phyloP scores from a whole-genome alignment of 2,797 vertebrate genomes.

The Poeciliopsis infans region DNA sequence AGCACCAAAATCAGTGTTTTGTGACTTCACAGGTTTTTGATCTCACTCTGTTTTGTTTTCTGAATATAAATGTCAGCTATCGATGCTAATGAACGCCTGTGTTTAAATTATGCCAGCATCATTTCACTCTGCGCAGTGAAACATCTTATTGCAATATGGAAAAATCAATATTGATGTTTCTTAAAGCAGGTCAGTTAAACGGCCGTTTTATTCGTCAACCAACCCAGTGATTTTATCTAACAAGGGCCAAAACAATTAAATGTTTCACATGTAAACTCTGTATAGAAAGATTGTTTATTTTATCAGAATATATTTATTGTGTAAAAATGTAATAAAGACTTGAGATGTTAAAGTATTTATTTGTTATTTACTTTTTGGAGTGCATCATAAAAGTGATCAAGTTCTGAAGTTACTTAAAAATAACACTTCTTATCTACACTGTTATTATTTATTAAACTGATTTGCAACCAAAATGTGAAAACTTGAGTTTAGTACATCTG shows the following conservation, averaged over 20 bases:
- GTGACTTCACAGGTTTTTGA: slow-evolving; percentile 3
- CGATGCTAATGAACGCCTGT: neutral
- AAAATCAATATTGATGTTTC: neutral
- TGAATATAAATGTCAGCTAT: slow-evolving; percentile 22
- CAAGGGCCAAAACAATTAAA: neutral
- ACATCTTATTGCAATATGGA: neutral
- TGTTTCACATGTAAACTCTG: slow-evolving; percentile 29
- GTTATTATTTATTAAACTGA: neutral
- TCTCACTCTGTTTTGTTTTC: neutral
- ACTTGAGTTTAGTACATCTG: neutral
- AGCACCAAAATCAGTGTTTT: slow-evolving; percentile 12
- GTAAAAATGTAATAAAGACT: slow-evolving; percentile 52
- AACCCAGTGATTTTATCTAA: slow-evolving; percentile 37
- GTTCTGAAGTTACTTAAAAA: neutral
- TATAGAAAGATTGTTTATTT: slow-evolving; percentile 48
- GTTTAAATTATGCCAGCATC: neutral
- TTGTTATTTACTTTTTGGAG: neutral
- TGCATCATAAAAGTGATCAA: neutral
- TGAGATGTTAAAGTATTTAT: slow-evolving; percentile 23
- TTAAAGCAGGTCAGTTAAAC: neutral
- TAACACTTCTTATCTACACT: neutral
- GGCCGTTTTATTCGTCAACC: slow-evolving; percentile 23
- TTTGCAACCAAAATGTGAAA: neutral
- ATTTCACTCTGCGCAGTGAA: slow-evolving; percentile 23
- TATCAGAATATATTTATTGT: slow-evolving; percentile 42